A percentile compares a stretch with the other conserved stretches of the same genome.
Conservation (phyloP, 2,888 invertebrate genomes). For the Pristionchus exspectatus region DNA sequence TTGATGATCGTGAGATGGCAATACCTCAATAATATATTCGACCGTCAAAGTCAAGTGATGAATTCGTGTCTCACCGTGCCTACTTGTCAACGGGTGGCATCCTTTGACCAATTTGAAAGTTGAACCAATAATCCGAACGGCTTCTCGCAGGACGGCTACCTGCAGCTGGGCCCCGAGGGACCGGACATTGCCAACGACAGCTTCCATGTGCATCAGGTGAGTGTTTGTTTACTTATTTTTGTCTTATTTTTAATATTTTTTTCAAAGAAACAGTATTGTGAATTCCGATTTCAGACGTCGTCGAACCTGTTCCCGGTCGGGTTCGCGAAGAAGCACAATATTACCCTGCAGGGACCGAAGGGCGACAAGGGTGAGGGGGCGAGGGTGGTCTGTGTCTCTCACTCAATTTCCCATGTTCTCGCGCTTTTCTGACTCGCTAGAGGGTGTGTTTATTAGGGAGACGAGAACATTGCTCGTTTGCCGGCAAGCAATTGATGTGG, state of each 20-base stretch:
- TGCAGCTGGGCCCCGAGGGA: constrained; percentile 54
- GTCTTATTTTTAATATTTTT: background rate
- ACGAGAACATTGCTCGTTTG: background rate
- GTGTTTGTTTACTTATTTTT: background rate
- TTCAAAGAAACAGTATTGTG: background rate
- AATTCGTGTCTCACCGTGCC: no score
- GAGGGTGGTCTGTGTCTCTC: no score
- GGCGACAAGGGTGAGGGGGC: background rate
- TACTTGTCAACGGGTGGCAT: no score
- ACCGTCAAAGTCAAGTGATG: no score
- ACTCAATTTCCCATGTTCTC: background rate
- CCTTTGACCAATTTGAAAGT: background rate
- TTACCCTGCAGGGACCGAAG: background rate
- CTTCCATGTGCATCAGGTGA: constrained; percentile 29
- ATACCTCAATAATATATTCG: no score
- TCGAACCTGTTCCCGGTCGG: constrained; percentile 52
- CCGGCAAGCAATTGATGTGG: background rate
- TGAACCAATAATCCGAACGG: background rate
- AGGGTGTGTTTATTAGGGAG: background rate
- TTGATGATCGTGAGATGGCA: no score
- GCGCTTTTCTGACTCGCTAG: background rate
- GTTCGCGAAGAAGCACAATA: constrained; percentile 28
- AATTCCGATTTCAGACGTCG: background rate
- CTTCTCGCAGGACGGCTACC: constrained; percentile 49
- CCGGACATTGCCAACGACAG: constrained; percentile 32